A percentile compares a stretch with the other conserved stretches of the same genome.
Conservation (phyloP, 1,140 invertebrate species). For the Hestina assimilis region DNA sequence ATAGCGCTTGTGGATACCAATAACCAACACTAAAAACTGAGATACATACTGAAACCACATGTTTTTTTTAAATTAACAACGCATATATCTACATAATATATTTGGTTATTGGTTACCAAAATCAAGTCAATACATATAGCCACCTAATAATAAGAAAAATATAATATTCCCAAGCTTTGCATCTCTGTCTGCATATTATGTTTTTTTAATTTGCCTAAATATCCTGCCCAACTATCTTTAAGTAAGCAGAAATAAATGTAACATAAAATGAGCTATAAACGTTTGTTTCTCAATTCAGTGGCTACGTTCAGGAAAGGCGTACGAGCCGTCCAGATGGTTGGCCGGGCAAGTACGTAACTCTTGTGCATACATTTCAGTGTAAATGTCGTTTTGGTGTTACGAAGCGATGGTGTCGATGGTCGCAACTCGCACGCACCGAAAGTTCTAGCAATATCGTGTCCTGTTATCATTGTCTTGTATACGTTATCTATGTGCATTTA, state of each 20-base stretch:
- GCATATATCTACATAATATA: background rate
- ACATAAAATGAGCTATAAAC: slow-evolving; percentile 54
- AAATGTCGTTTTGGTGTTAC: slow-evolving; percentile 70
- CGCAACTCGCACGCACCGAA: slow-evolving; percentile 36
- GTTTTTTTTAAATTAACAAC: background rate
- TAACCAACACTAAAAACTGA: slow-evolving; percentile 6
- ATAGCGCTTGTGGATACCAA: slow-evolving; percentile 32
- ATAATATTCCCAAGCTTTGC: slow-evolving; percentile 49
- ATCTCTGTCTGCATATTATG: slow-evolving; percentile 58
- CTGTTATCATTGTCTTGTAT: slow-evolving; percentile 73
- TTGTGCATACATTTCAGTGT: slow-evolving; percentile 57
- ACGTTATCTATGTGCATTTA: slow-evolving; percentile 75
- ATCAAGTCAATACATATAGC: slow-evolving; percentile 5
- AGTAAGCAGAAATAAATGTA: slow-evolving; percentile 26
- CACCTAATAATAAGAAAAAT: slow-evolving; percentile 20
- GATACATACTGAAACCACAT: too few species aligned
- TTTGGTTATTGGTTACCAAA: slow-evolving; percentile 23
- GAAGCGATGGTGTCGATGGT: slow-evolving; percentile 42
- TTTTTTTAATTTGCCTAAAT: slow-evolving; percentile 49
- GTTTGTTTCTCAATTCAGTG: slow-evolving; percentile 86
- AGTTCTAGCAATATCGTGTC: slow-evolving; percentile 63
- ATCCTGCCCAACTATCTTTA: slow-evolving; percentile 23
- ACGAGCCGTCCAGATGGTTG: slow-evolving; percentile 98
- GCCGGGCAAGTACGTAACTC: slow-evolving; percentile 96
- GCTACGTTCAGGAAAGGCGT: slow-evolving; percentile 99